Conservation (phyloP, 2,113 vertebrate species). For the Gulo gulo region DNA sequence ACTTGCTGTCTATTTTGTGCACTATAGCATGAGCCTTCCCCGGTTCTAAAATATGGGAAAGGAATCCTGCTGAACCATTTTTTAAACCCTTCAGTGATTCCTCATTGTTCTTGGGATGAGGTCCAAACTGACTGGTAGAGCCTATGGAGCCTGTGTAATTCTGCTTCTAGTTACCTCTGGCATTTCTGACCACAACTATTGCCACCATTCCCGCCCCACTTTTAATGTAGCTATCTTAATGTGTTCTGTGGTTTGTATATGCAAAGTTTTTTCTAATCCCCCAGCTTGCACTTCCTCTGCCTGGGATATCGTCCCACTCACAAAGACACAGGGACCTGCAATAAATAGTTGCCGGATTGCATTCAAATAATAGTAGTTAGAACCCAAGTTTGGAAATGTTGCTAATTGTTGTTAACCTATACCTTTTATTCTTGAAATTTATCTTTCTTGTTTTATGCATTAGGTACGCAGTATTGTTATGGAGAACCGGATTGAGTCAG, state of each 20-base stretch:
- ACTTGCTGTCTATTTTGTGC: background rate
- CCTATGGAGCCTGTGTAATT: background rate
- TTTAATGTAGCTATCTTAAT: background rate
- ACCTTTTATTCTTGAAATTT: constrained; percentile 12
- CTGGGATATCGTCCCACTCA: background rate
- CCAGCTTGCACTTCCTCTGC: background rate
- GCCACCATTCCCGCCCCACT: background rate
- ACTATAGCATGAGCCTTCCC: background rate
- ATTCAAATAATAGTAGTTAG: background rate
- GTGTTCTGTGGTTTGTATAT: background rate
- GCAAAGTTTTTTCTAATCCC: background rate
- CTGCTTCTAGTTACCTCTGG: background rate
- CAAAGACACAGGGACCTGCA: background rate
- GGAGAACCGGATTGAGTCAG: background rate
- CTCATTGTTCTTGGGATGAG: background rate
- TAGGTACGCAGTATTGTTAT: background rate
- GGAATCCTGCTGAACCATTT: background rate
- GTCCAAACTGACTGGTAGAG: background rate
- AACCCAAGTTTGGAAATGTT: constrained; percentile 33
- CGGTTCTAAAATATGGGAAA: constrained; percentile 37
- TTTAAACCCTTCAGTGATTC: background rate
- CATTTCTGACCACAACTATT: background rate
- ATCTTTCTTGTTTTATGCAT: background rate
- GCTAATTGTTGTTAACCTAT: background rate
- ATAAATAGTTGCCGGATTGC: background rate